These are phyloP conservation scores for Masticophis lateralis DNA, from an alignment of 2,797 vertebrate species.

Conservation along the genomic window DNA sequence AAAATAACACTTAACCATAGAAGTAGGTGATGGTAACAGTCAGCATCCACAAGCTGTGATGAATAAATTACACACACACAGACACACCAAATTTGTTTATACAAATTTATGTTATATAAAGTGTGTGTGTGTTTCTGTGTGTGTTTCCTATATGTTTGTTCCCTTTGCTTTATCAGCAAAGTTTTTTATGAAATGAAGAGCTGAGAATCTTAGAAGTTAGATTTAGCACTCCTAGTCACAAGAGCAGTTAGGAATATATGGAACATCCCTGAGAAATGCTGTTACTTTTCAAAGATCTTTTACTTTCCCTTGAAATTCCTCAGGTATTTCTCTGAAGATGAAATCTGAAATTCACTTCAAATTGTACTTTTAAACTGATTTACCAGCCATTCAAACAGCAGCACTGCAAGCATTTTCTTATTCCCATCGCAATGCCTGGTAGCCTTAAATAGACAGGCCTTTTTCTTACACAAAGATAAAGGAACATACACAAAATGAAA, in stretches of 20 bases:
- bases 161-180: neutral
- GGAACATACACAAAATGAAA: neutral
- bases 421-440: neutral
- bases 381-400: neutral
- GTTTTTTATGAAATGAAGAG: neutral
- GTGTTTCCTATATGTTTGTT: neutral
- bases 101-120: neutral
- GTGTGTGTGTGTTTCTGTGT: too few relatives aligned
- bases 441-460: neutral
- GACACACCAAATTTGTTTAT: neutral
- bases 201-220: neutral
- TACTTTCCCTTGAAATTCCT: neutral
- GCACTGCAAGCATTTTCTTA: neutral
- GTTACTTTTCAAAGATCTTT: neutral
- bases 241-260: neutral
- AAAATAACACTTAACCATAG: neutral
- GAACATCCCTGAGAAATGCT: neutral
- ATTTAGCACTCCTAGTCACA: neutral
- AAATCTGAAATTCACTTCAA: neutral
- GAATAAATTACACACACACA: neutral
- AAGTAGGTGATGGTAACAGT: neutral
- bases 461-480: neutral
- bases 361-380: neutral
- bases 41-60: neutral
- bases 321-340: neutral